Percentiles rank a stretch among this genome's conserved stretches.
These are phyloP conservation scores for Agapornis canus DNA, from an alignment of 2,797 vertebrate species.

Conservation along the genomic window DNA sequence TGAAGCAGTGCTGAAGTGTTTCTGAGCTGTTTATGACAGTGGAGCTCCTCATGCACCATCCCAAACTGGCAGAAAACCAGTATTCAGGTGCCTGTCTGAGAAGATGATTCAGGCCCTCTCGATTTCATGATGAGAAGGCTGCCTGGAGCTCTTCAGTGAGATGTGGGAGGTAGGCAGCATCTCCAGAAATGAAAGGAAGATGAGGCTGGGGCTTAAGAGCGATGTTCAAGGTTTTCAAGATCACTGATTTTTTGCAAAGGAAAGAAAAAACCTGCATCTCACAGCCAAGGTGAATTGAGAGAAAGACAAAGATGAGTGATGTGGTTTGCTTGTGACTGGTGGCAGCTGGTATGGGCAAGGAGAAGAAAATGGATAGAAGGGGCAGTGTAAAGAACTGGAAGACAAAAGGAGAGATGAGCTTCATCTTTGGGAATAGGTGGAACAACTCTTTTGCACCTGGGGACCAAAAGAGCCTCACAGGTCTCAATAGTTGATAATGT, in stretches of 20 bases:
- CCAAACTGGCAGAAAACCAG: neutral
- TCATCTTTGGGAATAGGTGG: neutral
- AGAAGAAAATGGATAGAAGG: neutral
- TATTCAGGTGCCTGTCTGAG: neutral
- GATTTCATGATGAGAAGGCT: neutral
- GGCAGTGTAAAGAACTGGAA: neutral
- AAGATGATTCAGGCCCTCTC: neutral
- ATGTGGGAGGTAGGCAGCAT: neutral
- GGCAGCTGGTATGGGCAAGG: neutral
- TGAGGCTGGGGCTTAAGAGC: neutral
- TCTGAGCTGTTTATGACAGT: neutral
- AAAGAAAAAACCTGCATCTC: neutral
- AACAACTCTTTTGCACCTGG: neutral
- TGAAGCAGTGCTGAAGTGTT: neutral
- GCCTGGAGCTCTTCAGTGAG: neutral
- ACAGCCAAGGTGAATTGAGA: neutral
- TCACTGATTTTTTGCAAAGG: neutral
- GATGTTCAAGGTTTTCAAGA: neutral
- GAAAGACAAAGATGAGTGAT: neutral
- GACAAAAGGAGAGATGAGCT: neutral
- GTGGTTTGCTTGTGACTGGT: neutral
- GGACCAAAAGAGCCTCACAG: neutral
- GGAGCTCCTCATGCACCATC: neutral
- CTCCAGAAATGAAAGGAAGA: neutral
- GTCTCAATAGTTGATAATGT: neutral